Evolutionary conservation across 2,113 vertebrate genomes (phyloP), one percentile per base, ranked within the genome.

Genomic region (Oxygymnocypris stewartii): DNA sequence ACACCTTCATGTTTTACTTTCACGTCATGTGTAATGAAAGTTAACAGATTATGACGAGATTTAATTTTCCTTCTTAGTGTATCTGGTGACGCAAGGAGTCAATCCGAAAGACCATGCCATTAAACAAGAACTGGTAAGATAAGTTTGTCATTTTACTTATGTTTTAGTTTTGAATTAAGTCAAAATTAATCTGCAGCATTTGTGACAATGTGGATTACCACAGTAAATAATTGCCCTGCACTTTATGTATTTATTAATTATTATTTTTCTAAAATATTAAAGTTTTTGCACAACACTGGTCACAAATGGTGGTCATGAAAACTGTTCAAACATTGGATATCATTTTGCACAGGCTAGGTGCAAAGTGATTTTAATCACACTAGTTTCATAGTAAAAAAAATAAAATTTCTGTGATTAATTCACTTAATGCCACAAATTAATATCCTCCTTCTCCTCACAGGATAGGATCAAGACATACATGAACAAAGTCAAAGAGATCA

Each of bases 21-120:
- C 20, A 59, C 1, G 37, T 31, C 40, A 12, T 2, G 4, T 57
- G 9, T 16, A 40, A 81, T 37, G 4, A 69, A 20, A 28, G 7
- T 28, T 16, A 4, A 25, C 13, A 13, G 1, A 2, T 47, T 69
- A 69, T 59, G 18, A 82, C 16, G 5, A 23, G 18, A 13, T 67
- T 65, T 1, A 0, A 3, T 73, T 4, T 85, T 93, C 61, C 85
- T 86, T 31, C 94, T 84, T 90, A 99, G 98, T 97, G 89, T 99
- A 98, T 84, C 93, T 99, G 94, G 94, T 97, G 77, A 97, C 97
- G 84, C 96, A 97, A 91, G 98, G 98, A 89, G 87, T 98, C 79
- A 99, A 97, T 93, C 97, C 98, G 28, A 98, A 98, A 92, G 97
- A 99, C 9, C 98, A 99, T 92, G 96, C 95, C 85, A 96, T 99